Evolutionary conservation across 2,113 vertebrate genomes (phyloP).

Genomic region (Epinephelus fuscoguttatus): DNA sequence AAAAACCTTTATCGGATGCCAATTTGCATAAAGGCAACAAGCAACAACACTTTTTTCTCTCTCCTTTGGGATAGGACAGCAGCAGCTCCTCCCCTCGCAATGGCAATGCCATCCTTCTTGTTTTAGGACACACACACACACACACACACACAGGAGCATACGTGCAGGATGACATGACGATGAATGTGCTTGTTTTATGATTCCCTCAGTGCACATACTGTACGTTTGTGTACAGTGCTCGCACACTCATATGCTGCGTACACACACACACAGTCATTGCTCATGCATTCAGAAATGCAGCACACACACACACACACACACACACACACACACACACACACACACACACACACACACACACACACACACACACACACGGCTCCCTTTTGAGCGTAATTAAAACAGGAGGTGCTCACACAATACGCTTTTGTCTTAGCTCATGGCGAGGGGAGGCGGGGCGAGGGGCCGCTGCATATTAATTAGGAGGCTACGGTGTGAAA

Average conservation of each 20-base stretch:
- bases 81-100: conserved; percentile 65
- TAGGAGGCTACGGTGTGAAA: conserved; percentile 80
- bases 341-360: conserved; percentile 52
- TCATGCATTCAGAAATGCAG: conserved; percentile 44
- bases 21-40: conserved; percentile 88
- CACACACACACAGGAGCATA: conserved; percentile 44
- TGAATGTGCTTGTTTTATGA: conserved; percentile 69
- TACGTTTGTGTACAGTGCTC: conserved; percentile 38
- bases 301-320: conserved; percentile 52
- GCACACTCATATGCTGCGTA: conserved; percentile 12
- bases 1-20: conserved; percentile 79
- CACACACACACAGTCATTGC: conserved; percentile 19
- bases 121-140: conserved; percentile 51
- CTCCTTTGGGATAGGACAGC: conserved; percentile 65
- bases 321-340: conserved; percentile 37
- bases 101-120: conserved; percentile 59
- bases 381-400: conserved; percentile 83
- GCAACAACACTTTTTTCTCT: conserved; percentile 77
- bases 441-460: conserved; percentile 65
- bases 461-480: conserved; percentile 84
- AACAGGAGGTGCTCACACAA: conserved; percentile 85
- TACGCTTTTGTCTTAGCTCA: conserved; percentile 85
- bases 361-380: conserved; percentile 52
- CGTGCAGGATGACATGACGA: conserved; percentile 56
- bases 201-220: conserved; percentile 54